Evolutionary conservation across 2,888 invertebrate genomes (phyloP).

Genomic region (Morpho achilles): DNA sequence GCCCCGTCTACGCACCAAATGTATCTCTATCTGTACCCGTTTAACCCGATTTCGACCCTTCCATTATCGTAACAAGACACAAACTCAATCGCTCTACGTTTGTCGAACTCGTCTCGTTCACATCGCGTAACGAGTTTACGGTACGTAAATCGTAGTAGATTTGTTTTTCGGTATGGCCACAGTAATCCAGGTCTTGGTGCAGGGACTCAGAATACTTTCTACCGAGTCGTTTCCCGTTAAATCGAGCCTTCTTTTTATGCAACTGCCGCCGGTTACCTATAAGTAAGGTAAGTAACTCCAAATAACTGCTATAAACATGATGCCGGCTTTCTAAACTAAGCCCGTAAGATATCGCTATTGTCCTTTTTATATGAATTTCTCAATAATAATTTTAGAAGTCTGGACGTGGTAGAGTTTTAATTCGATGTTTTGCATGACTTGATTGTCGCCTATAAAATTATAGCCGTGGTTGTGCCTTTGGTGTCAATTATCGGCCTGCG

Average conservation of each 20-base stretch:
- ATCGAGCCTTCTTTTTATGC: conserved; percentile 68
- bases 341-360: conserved; percentile 62
- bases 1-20: conserved; percentile 49
- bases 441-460: conserved; percentile 47
- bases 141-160: conserved; percentile 76
- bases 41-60: conserved; percentile 47
- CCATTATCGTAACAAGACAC: conserved; percentile 44
- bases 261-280: conserved; percentile 57
- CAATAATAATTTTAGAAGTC: conserved; percentile 63
- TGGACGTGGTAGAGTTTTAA: conserved; percentile 49
- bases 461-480: conserved; percentile 53
- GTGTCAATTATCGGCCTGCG: conserved; percentile 69
- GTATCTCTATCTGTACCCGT: conserved; percentile 31
- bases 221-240: conserved; percentile 60
- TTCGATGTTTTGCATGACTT: conserved; percentile 46
- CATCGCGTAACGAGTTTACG: conserved; percentile 75
- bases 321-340: conserved; percentile 77
- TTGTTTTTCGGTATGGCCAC: conserved; percentile 66
- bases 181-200: conserved; percentile 67
- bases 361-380: conserved; percentile 28
- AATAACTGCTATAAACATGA: conserved; percentile 72
- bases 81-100: conserved; percentile 43
- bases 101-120: conserved; percentile 55
- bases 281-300: conserved; percentile 49
- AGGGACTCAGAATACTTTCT: conserved; percentile 63